Evolutionary conservation across 2,797 vertebrate species (phyloP).

Genomic region (Choloepus didactylus): DNA sequence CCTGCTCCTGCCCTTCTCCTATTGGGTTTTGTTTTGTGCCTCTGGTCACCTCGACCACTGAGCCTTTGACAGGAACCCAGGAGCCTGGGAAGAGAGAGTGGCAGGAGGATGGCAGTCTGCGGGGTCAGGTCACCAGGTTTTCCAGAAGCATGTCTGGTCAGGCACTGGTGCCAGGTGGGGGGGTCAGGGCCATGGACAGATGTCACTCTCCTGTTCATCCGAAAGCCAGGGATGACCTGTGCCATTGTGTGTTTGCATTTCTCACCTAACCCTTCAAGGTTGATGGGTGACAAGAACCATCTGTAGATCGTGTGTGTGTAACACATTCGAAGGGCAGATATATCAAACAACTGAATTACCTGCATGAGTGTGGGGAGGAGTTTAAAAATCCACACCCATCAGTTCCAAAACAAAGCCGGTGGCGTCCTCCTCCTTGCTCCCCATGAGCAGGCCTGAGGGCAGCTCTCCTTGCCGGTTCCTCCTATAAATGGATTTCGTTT

Average conservation of each 20-base stretch:
- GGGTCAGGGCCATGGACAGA: not conserved
- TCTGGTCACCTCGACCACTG: not conserved
- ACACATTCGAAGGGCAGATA: not conserved
- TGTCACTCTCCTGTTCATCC: not conserved
- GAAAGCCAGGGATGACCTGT: not conserved
- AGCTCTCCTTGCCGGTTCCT: not conserved
- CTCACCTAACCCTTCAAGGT: not conserved
- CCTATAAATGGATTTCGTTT: fast-evolving
- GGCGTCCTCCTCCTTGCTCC: too few species aligned
- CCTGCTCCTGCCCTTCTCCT: not conserved
- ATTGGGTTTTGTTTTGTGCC: not conserved
- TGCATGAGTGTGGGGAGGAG: not conserved
- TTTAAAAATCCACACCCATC: not conserved
- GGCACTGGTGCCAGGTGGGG: not conserved
- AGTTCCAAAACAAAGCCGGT: not conserved
- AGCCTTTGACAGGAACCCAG: not conserved
- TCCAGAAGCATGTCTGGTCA: not conserved
- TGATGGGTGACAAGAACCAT: not conserved
- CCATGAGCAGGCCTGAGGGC: fast-evolving
- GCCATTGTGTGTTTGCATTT: conserved; percentile 4
- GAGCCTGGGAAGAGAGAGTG: not conserved
- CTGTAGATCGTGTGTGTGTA: not conserved
- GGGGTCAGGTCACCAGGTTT: not conserved
- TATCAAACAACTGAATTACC: conserved; percentile 14
- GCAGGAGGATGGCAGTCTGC: not conserved